Percentiles rank a stretch among this genome's conserved stretches.
These are phyloP conservation scores for Falcunculus frontatus DNA, from an alignment of 2,113 vertebrate species.

Conservation along the genomic window DNA sequence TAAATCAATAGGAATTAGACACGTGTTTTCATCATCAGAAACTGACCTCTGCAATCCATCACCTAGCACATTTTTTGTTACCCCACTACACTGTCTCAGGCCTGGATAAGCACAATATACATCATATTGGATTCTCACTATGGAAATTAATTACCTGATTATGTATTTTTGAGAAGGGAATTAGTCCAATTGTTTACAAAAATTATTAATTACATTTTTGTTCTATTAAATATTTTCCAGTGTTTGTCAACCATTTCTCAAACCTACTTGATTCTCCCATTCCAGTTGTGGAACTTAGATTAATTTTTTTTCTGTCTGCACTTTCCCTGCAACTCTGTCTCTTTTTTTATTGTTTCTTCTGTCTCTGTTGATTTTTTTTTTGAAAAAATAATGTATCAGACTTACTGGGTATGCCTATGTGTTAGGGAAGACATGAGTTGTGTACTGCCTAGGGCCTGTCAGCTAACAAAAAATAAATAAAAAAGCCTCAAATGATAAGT, in stretches of 20 bases:
- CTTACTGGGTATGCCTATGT: neutral
- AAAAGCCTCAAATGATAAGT: neutral
- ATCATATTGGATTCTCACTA: neutral
- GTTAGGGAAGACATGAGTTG: neutral
- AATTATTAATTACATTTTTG: neutral
- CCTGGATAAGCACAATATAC: neutral
- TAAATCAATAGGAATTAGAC: neutral
- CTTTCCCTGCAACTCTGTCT: neutral
- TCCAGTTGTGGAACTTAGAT: neutral
- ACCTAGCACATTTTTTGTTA: neutral
- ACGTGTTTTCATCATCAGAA: neutral
- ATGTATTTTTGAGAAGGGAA: neutral
- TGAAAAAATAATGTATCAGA: slow-evolving; percentile 20
- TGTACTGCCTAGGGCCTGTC: neutral
- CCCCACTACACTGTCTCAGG: neutral
- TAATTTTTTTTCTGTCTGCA: neutral
- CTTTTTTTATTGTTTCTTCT: slow-evolving; percentile 29
- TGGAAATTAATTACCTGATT: neutral
- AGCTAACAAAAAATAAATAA: neutral
- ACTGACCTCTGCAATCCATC: neutral
- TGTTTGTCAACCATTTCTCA: neutral
- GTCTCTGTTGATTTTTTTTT: slow-evolving; percentile 6
- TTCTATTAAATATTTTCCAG: neutral
- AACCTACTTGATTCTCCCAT: neutral
- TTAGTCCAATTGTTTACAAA: neutral